Percentiles rank a stretch among this genome's conserved stretches.
Conservation (phyloP, 1,140 invertebrate species). For the Drosophila asahinai region DNA sequence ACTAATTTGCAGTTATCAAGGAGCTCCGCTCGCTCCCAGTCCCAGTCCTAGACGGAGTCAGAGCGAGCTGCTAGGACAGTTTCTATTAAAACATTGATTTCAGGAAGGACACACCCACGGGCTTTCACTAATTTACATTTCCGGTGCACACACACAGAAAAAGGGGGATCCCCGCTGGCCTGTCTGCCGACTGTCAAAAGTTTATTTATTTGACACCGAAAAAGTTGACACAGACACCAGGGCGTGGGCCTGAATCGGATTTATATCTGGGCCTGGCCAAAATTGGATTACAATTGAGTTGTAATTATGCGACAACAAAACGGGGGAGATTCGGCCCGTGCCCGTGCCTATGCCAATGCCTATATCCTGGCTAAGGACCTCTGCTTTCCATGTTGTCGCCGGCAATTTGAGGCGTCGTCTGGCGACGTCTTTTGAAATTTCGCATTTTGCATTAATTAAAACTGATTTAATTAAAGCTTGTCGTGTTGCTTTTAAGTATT, state of each 20-base stretch:
- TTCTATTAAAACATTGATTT: slow-evolving; percentile 35
- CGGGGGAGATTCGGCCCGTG: neutral
- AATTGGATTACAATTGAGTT: slow-evolving; percentile 84
- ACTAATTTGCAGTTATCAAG: slow-evolving; percentile 76
- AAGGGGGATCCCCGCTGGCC: slow-evolving; percentile 28
- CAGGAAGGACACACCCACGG: neutral
- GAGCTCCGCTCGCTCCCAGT: slow-evolving; percentile 16
- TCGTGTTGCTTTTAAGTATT: slow-evolving; percentile 76
- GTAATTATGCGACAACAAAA: slow-evolving; percentile 83
- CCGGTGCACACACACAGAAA: slow-evolving; percentile 17
- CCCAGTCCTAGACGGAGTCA: neutral
- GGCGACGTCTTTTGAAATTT: slow-evolving; percentile 74
- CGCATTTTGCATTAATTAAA: slow-evolving; percentile 82
- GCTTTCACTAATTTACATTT: slow-evolving; percentile 55
- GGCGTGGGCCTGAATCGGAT: slow-evolving; percentile 66
- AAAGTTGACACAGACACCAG: slow-evolving; percentile 79
- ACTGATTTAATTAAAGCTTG: slow-evolving; percentile 79
- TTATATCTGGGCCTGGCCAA: slow-evolving; percentile 69
- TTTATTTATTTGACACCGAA: slow-evolving; percentile 81
- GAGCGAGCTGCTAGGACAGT: neutral
- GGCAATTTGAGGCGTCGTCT: slow-evolving; percentile 4
- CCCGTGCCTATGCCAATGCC: neutral
- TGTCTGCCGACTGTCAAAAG: slow-evolving; percentile 79
- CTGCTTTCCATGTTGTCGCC: slow-evolving; percentile 54
- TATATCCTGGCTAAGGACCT: neutral